Conservation (phyloP, 1,140 invertebrate genomes). For the Akabosia matsudoensis region DNA sequence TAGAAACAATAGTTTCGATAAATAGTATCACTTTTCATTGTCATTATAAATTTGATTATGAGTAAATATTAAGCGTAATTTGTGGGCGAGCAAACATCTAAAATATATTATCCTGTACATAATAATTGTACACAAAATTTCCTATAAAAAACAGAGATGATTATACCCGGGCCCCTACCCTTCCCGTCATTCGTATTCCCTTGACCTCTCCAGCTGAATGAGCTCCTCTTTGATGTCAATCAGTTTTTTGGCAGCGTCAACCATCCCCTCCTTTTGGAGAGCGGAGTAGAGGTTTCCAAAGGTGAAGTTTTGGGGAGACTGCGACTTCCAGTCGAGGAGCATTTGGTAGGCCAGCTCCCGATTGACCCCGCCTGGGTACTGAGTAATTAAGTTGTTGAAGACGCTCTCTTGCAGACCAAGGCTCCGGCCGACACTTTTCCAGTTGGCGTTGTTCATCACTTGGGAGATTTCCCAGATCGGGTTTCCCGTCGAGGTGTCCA, state of each 20-base stretch:
- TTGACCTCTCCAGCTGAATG: no score
- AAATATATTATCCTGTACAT: no score
- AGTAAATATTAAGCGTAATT: no score
- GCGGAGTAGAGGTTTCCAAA: slow-evolving; percentile 48
- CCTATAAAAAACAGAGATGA: no score
- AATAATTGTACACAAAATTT: no score
- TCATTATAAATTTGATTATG: no score
- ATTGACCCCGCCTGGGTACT: slow-evolving; percentile 30
- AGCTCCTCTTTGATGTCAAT: background rate
- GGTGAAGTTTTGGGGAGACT: slow-evolving; percentile 46
- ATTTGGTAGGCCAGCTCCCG: slow-evolving; percentile 50
- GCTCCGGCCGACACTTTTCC: background rate
- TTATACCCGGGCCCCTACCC: no score
- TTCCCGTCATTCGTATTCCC: no score
- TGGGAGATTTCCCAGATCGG: no score
- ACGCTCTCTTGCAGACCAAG: background rate
- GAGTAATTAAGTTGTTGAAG: background rate
- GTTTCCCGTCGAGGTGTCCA: slow-evolving; percentile 7
- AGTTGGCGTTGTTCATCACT: slow-evolving; percentile 1
- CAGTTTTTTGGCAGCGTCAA: slow-evolving; percentile 47
- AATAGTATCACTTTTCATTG: no score
- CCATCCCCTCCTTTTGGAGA: slow-evolving; percentile 48
- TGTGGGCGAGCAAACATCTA: no score
- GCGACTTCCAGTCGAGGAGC: slow-evolving; percentile 48
- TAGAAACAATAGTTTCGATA: no score